Conservation (phyloP, 2,113 vertebrate genomes). For the Mustelus asterias region DNA sequence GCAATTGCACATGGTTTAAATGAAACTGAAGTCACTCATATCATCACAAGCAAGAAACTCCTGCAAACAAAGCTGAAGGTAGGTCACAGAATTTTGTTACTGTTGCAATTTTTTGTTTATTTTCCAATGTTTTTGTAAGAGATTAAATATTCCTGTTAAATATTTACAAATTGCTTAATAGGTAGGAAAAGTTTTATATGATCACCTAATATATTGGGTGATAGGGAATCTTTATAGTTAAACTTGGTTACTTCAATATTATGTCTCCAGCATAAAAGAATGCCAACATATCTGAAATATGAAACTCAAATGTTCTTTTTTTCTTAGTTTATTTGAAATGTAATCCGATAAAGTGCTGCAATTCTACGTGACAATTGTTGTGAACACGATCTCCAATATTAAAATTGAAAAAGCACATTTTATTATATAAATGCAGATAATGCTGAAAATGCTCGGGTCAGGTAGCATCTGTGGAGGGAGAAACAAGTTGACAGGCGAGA, state of each 20-base stretch:
- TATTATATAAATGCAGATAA: background rate
- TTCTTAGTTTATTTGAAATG: background rate
- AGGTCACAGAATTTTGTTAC: constrained; percentile 37
- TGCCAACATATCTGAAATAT: background rate
- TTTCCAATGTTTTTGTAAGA: background rate
- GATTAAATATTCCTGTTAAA: background rate
- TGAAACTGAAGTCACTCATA: constrained; percentile 83
- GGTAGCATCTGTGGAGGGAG: background rate
- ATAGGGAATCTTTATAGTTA: background rate
- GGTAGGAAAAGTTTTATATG: too few relatives aligned
- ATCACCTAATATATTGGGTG: background rate
- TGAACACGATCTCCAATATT: background rate
- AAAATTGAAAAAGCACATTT: background rate
- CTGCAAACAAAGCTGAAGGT: constrained; percentile 88
- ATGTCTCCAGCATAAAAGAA: background rate
- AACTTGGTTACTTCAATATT: background rate
- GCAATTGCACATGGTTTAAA: constrained; percentile 85
- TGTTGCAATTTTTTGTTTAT: background rate
- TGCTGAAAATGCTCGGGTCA: background rate
- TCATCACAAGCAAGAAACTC: constrained; percentile 87
- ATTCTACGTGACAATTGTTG: background rate
- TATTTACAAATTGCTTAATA: background rate
- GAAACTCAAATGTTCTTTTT: background rate
- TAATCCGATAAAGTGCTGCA: background rate
- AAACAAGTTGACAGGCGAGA: background rate